phyloP scores from a whole-genome alignment of 2,888 invertebrate species.

The Leptinotarsa juncta region DNA sequence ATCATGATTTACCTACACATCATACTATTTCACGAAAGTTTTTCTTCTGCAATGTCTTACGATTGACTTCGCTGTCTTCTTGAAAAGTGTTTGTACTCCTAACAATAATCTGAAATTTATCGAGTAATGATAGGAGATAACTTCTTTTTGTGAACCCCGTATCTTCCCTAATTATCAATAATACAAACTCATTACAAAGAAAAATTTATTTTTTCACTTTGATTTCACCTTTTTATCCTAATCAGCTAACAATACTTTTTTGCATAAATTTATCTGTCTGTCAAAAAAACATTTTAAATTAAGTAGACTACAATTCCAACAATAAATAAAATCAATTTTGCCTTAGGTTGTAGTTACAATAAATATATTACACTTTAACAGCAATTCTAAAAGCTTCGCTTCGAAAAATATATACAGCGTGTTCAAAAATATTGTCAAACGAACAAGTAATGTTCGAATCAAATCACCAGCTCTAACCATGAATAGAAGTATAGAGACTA shows the following conservation, averaged over 20 bases:
- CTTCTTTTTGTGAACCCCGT: no score
- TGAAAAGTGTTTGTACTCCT: no score
- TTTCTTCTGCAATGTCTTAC: no score
- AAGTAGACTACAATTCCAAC: conserved; percentile 31
- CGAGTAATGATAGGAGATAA: no score
- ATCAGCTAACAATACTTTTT: conserved; percentile 45
- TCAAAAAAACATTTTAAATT: conserved; percentile 29
- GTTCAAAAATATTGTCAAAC: conserved; percentile 22
- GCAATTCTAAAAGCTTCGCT: conserved; percentile 38
- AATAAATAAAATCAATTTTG: conserved; percentile 13
- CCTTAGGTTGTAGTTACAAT: conserved; percentile 30
- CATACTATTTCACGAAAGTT: no score
- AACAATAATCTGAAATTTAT: no score
- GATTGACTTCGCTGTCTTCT: no score
- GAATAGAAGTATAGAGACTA: background rate
- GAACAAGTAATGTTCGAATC: background rate
- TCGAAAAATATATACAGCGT: conserved; percentile 38
- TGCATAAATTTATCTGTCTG: conserved; percentile 38
- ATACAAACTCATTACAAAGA: conserved; percentile 41
- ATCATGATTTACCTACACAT: no score
- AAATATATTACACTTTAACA: conserved; percentile 40
- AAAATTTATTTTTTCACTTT: conserved; percentile 48
- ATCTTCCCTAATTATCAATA: background rate
- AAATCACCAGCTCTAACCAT: background rate
- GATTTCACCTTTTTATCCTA: conserved; percentile 39